Evolutionary conservation across 2,888 invertebrate species (phyloP).

Genomic region (Andrena bucephala): DNA sequence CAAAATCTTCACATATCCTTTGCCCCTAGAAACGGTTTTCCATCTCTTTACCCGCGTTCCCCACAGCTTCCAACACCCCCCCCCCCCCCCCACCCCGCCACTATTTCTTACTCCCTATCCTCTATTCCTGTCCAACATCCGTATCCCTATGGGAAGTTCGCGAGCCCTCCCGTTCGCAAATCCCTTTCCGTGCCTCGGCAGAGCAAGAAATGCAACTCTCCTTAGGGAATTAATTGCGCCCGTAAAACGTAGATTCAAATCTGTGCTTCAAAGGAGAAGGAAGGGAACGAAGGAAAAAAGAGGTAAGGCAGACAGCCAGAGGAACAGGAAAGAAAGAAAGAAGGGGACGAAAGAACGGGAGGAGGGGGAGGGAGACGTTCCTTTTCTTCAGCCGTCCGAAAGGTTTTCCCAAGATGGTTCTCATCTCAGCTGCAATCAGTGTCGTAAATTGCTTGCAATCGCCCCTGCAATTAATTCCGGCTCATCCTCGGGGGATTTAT

Average conservation of each 20-base stretch:
- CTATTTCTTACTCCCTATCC: conserved; percentile 30
- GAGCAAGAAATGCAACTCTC: conserved; percentile 78
- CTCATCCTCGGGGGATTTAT: conserved; percentile 79
- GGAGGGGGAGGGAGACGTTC: conserved; percentile 52
- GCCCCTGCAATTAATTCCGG: conserved; percentile 81
- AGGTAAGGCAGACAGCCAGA: conserved; percentile 7
- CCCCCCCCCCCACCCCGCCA: background rate
- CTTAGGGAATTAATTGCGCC: conserved; percentile 82
- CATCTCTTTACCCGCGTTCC: conserved; percentile 43
- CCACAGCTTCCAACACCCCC: background rate
- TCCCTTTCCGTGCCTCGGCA: conserved; percentile 76
- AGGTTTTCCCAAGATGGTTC: conserved; percentile 78
- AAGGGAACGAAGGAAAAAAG: conserved; percentile 15
- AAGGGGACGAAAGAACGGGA: conserved; percentile 28
- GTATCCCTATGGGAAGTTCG: conserved; percentile 62
- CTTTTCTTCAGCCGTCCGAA: conserved; percentile 74
- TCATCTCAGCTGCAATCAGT: conserved; percentile 80
- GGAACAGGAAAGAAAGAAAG: conserved; percentile 22
- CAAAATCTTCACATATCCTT: conserved; percentile 58
- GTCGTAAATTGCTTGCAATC: conserved; percentile 83
- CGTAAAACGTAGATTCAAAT: conserved; percentile 82
- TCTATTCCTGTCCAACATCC: conserved; percentile 46
- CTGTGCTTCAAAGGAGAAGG: conserved; percentile 76
- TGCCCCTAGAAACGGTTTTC: conserved; percentile 66
- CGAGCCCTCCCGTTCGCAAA: conserved; percentile 73